Evolutionary conservation across 2,888 invertebrate species (phyloP), one percentile per base, ranked within the genome.

Genomic region (Lingula anatina): DNA sequence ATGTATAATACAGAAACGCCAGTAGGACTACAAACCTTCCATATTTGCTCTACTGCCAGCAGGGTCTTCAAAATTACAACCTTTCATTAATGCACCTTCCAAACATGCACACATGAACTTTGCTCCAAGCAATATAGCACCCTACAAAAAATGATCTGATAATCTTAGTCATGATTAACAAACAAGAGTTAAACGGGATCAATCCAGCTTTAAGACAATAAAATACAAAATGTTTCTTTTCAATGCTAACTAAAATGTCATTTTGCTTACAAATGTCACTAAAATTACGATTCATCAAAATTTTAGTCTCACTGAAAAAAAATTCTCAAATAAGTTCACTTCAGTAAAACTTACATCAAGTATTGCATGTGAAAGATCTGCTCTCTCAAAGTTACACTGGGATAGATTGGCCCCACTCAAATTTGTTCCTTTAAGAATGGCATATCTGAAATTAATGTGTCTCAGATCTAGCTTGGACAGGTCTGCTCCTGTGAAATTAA

Each of bases 391-490:
- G 69, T 90, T 90, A 69, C 94, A 94, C 67, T 70, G 70, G 26
- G 78, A 76, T 44, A 81, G 61, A 79, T 95, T 95, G 1, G 93
- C 87, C 27, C 90, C 89, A 28, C 84, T 84, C 54, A 95, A 79
- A 71, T 90, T 90, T 66, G 92, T 91, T 2, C 86, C 83, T 31
- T 86, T 86, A 61, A 95, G 80, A 76, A 89, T 88, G n/a, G 94
- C 93, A 79, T 92, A 94, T 85, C 95, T 95, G 78, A 96, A 95
- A 80, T 96, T 96, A 60, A 95, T 91, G 73, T 87, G 84, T 56
- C 94, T 82, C 57, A 96, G 83, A 78, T 96, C 96, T 56, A 96
- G 78, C 67, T 88, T 86, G 48, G 89, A 90, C 28, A 96, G 80
- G 78, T 96, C 92, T 1, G 93, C 89, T 2, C 90, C 90, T 7